Evolutionary conservation across 1,140 invertebrate species (phyloP).

Genomic region (Pseudomyrmex flavicornis): DNA sequence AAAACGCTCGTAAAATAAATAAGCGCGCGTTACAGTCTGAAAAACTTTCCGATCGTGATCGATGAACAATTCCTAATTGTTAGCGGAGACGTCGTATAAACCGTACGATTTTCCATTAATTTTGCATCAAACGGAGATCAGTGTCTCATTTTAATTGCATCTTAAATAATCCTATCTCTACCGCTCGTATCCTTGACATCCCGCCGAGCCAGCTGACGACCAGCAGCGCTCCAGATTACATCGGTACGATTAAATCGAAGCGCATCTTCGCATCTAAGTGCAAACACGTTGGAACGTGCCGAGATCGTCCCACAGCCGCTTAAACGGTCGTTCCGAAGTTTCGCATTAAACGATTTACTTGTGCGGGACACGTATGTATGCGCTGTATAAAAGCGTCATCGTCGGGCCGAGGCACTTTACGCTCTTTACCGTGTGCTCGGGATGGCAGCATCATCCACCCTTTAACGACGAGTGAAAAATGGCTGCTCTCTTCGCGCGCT

Average conservation of each 20-base stretch:
- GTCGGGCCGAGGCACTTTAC: slow-evolving; percentile 49
- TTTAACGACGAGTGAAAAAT: slow-evolving; percentile 63
- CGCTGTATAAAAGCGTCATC: slow-evolving; percentile 58
- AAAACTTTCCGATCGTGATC: slow-evolving; percentile 20
- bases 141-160: slow-evolving; percentile 48
- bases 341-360: slow-evolving; percentile 73
- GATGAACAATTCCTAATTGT: slow-evolving; percentile 39
- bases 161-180: slow-evolving; percentile 21
- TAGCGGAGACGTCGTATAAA: background rate
- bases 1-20: too few species aligned
- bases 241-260: slow-evolving; percentile 67
- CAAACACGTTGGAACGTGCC: slow-evolving; percentile 66
- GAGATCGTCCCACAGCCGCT: slow-evolving; percentile 62
- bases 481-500: slow-evolving; percentile 28
- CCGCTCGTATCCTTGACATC: slow-evolving; percentile 8
- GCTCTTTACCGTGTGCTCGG: slow-evolving; percentile 18
- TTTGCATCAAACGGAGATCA: slow-evolving; percentile 4
- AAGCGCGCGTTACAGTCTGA: too few species aligned
- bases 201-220: background rate
- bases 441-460: slow-evolving; percentile 36
- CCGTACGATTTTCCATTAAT: slow-evolving; percentile 22
- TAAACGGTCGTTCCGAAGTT: slow-evolving; percentile 71
- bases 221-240: slow-evolving; percentile 19
- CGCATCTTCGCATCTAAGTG: slow-evolving; percentile 48
- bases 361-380: slow-evolving; percentile 24